phyloP scores from a whole-genome alignment of 2,113 vertebrate genomes.

The Oriolus oriolus region DNA sequence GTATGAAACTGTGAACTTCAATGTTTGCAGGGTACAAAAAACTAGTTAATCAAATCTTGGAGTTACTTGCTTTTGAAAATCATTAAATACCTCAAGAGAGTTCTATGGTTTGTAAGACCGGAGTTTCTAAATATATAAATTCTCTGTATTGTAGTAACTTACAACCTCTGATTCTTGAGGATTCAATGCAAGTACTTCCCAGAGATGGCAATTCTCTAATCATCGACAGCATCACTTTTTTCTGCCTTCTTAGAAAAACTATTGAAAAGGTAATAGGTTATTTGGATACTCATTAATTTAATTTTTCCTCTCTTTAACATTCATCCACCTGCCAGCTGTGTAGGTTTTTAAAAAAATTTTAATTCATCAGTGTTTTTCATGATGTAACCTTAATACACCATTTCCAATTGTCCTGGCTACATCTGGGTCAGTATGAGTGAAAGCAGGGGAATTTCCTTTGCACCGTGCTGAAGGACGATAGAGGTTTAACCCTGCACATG shows the following conservation, averaged over 20 bases:
- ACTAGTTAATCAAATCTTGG: not conserved
- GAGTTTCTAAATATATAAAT: not conserved
- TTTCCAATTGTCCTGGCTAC: not conserved
- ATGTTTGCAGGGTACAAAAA: not conserved
- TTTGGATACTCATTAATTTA: not conserved
- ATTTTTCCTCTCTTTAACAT: not conserved
- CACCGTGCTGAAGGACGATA: fast-evolving
- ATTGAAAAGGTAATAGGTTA: not conserved
- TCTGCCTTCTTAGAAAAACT: not conserved
- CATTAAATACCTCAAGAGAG: not conserved
- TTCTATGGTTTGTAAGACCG: not conserved
- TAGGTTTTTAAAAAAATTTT: not conserved
- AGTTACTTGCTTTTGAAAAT: not conserved
- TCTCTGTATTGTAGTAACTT: not conserved
- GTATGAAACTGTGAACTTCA: not conserved
- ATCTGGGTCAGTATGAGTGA: not conserved
- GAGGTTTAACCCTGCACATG: not conserved
- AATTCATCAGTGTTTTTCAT: not conserved
- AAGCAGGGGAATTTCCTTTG: not conserved
- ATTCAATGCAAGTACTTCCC: not conserved
- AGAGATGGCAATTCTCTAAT: not conserved
- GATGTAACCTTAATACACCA: not conserved
- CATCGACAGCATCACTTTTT: not conserved
- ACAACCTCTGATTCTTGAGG: not conserved
- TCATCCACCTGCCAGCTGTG: not conserved